Evolutionary conservation across 2,888 invertebrate species (phyloP).

Genomic region (Orthosia gothica): DNA sequence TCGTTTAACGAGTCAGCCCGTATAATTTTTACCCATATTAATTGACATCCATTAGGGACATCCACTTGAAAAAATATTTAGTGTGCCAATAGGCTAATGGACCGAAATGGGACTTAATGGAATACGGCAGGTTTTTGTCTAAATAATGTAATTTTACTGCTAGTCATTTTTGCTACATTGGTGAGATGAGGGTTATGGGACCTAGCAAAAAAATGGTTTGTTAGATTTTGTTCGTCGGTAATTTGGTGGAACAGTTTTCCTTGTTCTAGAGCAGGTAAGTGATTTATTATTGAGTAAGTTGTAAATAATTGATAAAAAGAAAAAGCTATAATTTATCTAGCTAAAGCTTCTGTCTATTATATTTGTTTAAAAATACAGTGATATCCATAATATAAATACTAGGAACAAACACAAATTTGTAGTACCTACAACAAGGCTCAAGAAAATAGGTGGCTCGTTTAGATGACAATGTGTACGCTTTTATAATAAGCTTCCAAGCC

Average conservation of each 20-base stretch:
- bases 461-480: no score
- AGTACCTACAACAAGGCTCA: no score
- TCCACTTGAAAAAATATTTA: conserved; percentile 20
- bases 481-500: no score
- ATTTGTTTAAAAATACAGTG: no score
- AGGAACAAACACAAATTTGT: no score
- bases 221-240: not conserved
- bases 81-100: conserved; percentile 55
- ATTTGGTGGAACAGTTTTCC: conserved; percentile 17
- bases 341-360: no score
- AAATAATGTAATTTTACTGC: conserved; percentile 20
- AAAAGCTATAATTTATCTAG: no score
- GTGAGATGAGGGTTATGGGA: conserved; percentile 7
- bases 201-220: conserved; percentile 14
- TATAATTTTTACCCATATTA: conserved; percentile 25
- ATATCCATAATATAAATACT: no score
- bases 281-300: not conserved
- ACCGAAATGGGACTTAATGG: conserved; percentile 36
- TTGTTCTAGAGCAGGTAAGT: not conserved
- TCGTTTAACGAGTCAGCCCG: not conserved
- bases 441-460: no score
- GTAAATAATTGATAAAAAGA: no score
- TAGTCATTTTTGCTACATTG: conserved; percentile 5
- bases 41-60: conserved; percentile 40
- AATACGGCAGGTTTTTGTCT: conserved; percentile 21